Base-by-base conservation (phyloP, 2,113 vertebrate genomes). In the Morone chrysops region DNA sequence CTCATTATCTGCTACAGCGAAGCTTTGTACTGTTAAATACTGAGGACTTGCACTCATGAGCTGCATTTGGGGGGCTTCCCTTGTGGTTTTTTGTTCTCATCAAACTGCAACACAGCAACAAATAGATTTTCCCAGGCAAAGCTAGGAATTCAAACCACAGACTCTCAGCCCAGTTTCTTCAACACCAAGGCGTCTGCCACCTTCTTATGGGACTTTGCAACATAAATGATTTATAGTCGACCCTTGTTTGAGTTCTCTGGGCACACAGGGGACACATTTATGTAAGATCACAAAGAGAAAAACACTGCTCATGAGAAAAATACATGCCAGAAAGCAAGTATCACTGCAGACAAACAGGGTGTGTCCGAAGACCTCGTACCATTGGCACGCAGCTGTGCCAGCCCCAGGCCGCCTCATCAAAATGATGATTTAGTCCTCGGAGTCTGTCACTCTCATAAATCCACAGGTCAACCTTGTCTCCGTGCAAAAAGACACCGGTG, bases 401-500 rank as follows among this genome's bases (percentile, higher is more conserved):
- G 45, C 68, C 90, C 17, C 71, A n/a, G 78, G 89, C 80, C 3
- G 56, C 67, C 76, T 82, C 80, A 75, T 92, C 81, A 75, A 81
- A 76, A 80, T 41, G 8, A 62, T 81, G 70, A 84, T 82, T 73
- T 73, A 84, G 80, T 79, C 63, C 69, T 75, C 51, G 51, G 77
- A 84, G 86, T 80, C 63, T 36, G 53, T 78, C 73, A 13, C 62
- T 71, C 71, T 83, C 53, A 0, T 92, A 93, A 93, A 91, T 89
- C 81, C 67, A 4, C 22, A 4, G n/a, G 38, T 89, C 75, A 84
- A 70, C 63, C 75, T 67, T 14, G 78, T 81, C 56, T 89, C 63
- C 12, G 36, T 51, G 70, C 65, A 72, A 61, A 77, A 88, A 82
- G 70, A 92, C 68, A 14, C 36, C 0, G 14, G 10, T 11, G 48